Base-by-base conservation (phyloP, 2,113 vertebrate species). In the Isurus oxyrinchus region DNA sequence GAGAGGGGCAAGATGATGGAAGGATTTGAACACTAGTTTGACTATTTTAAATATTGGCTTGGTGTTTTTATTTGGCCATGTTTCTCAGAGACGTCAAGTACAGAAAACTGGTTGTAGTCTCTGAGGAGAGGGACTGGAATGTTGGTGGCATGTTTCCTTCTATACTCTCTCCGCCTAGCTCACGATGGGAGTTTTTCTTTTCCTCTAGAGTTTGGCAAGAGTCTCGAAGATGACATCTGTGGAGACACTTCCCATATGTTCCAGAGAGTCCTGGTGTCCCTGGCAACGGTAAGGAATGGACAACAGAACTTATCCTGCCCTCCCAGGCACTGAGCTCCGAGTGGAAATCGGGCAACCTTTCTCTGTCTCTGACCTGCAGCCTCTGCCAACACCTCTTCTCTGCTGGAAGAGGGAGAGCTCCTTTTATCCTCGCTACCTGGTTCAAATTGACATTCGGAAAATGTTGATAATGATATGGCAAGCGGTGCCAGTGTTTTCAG, bases 191-290 rank as follows among this genome's bases (percentile, higher is more conserved):
- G 21, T 7, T 10, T 93, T 93, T 69, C 96, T 96, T 97, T 97
- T 5, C 19, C 27, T 76, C 8, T 97, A 99, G 99, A 99, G 76
- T 97, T 98, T 0, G 98, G 97, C 5, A 96, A 97, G 27, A 97
- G 63, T 96, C 98, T 99, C 5, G 99, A 99, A 96, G 98, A 99
- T 0, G 98, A 98, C 96, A 98, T 99, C 53, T 97, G 97, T 67
- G 99, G 99, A 0, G 99, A 99, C 97, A 99, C 99, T 0, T 99
- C 99, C 0, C 98, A 98, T 96, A 98, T 98, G 98, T 99, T 99
- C 97, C 98, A 98, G 97, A 98, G 99, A 53, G 98, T 99, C 81
- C 98, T 99, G 66, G 98, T 99, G 53, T 99, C 99, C 96, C 98
- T 99, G 0, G 96, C 98, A 0, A 98, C 98, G 53, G 99, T 99